Conservation (phyloP, 2,113 vertebrate genomes). For the Echinops telfairi region DNA sequence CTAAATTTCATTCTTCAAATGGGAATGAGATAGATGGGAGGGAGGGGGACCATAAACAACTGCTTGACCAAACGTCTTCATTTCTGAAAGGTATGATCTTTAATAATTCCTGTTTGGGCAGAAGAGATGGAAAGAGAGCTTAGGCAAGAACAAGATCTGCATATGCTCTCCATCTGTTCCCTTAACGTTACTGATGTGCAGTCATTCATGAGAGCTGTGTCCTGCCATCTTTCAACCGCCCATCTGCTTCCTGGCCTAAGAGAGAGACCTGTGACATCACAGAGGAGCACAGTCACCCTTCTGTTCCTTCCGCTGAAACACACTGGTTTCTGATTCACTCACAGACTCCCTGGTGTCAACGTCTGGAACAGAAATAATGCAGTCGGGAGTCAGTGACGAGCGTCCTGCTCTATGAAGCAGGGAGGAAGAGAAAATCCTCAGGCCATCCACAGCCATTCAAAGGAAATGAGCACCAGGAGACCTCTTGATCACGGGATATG, state of each 20-base stretch:
- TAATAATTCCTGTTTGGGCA: not conserved
- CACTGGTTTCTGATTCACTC: not conserved
- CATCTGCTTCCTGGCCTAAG: not conserved
- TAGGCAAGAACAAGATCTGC: not conserved
- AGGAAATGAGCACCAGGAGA: not conserved
- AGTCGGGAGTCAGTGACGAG: not conserved
- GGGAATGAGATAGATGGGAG: not conserved
- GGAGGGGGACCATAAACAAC: not conserved
- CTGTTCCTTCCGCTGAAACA: not conserved
- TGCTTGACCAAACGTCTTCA: not conserved
- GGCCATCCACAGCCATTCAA: not conserved
- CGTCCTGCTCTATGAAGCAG: not conserved
- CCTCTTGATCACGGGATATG: not conserved
- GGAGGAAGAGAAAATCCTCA: not conserved
- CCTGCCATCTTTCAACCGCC: not conserved
- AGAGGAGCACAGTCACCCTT: not conserved
- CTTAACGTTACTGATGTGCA: not conserved
- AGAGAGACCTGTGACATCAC: not conserved
- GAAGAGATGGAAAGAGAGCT: not conserved
- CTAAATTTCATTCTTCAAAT: constrained; percentile 22
- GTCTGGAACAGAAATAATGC: not conserved
- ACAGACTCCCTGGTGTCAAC: not conserved
- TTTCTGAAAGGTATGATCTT: constrained; percentile 19
- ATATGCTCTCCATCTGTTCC: not conserved
- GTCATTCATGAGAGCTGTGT: not conserved